These are phyloP conservation scores for Perithous albicinctus DNA, from an alignment of 2,888 invertebrate species.

Conservation along the genomic window DNA sequence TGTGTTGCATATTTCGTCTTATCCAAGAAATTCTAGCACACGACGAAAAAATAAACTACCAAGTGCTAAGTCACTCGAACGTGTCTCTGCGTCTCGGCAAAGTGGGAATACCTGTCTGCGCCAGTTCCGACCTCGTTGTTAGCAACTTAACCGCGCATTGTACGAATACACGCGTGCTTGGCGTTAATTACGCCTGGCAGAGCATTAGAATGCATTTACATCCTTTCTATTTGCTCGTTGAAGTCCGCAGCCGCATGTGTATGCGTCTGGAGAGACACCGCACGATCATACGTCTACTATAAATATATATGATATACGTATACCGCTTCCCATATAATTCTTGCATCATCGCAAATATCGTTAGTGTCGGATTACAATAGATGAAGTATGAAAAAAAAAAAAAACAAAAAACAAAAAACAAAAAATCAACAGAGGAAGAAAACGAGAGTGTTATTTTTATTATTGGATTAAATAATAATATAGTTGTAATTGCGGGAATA, in stretches of 20 bases:
- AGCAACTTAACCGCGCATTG: constrained; percentile 36
- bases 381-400: not conserved
- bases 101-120: constrained; percentile 57
- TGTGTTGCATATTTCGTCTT: not conserved
- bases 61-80: constrained; percentile 2
- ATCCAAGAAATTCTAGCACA: constrained; percentile 4
- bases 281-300: not conserved
- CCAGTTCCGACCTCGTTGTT: constrained; percentile 39
- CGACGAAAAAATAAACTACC: not conserved
- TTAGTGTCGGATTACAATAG: constrained; percentile 4
- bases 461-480: constrained; percentile 3
- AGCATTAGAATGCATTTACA: constrained; percentile 57
- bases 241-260: constrained; percentile 5
- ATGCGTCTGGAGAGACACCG: not conserved
- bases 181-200: constrained; percentile 45
- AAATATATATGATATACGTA: not conserved
- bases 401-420: no score
- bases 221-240: constrained; percentile 51
- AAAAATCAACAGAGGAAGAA: not conserved
- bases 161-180: constrained; percentile 31
- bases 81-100: constrained; percentile 19
- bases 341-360: constrained; percentile 39
- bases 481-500: not conserved
- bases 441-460: constrained; percentile 31
- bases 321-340: not conserved